A percentile compares a stretch with the other conserved stretches of the same genome.
Conservation (phyloP, 2,113 vertebrate genomes). For the Apodemus sylvaticus region DNA sequence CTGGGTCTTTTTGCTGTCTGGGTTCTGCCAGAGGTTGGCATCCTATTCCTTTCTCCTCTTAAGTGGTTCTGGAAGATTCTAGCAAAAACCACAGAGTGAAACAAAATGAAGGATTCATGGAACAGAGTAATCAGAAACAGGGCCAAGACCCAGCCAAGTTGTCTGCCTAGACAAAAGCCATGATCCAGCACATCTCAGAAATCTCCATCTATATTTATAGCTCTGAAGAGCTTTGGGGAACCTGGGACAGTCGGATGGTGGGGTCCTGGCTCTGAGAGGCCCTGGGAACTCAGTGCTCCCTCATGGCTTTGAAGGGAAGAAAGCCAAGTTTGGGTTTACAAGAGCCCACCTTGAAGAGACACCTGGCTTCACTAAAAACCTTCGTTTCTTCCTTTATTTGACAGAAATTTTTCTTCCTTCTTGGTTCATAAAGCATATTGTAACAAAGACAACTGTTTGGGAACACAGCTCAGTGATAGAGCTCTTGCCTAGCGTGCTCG, state of each 20-base stretch:
- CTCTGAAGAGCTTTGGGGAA: slow-evolving; percentile 50
- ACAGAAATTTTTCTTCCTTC: background rate
- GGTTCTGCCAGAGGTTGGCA: slow-evolving; percentile 1
- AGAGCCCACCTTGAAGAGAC: background rate
- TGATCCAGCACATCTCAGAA: slow-evolving; percentile 62
- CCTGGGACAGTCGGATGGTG: background rate
- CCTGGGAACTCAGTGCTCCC: background rate
- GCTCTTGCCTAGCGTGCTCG: background rate
- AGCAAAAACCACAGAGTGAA: slow-evolving; percentile 67
- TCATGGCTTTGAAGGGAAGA: background rate
- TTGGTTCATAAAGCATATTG: background rate
- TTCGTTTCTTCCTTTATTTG: background rate
- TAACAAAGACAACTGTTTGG: background rate
- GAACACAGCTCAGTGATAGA: background rate
- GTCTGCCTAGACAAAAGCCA: slow-evolving; percentile 56
- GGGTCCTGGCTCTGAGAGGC: slow-evolving; percentile 33
- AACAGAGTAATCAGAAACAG: background rate
- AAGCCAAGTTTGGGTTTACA: background rate
- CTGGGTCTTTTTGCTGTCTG: slow-evolving; percentile 30
- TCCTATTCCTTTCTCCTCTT: slow-evolving; percentile 14
- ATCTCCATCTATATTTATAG: slow-evolving; percentile 39
- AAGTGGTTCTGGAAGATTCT: slow-evolving; percentile 69
- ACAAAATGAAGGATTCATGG: slow-evolving; percentile 42
- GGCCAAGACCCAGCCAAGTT: slow-evolving; percentile 30
- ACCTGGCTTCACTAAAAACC: background rate